phyloP scores from a whole-genome alignment of 2,113 vertebrate genomes.

The Podarcis cretensis region DNA sequence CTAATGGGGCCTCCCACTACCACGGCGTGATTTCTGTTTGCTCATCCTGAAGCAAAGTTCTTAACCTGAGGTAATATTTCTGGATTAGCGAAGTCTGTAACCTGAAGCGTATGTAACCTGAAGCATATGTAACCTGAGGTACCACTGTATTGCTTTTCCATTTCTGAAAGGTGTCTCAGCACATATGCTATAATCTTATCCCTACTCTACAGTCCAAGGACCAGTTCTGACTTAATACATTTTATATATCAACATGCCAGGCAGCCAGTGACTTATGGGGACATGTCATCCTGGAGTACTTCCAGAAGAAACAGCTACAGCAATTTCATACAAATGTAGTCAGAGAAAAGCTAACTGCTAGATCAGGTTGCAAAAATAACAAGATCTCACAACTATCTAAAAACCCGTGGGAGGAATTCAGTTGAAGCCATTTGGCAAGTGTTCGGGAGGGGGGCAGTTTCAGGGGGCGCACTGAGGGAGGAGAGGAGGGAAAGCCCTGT shows the following conservation, averaged over 20 bases:
- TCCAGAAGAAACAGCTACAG: neutral
- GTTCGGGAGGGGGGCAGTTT: too few relatives aligned
- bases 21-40: too few relatives aligned
- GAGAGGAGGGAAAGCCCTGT: too few relatives aligned
- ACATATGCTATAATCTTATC: neutral
- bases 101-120: too few relatives aligned
- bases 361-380: neutral
- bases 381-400: neutral
- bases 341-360: neutral
- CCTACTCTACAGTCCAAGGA: neutral
- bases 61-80: too few relatives aligned
- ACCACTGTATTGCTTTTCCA: neutral
- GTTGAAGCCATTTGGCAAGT: too few relatives aligned
- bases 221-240: neutral
- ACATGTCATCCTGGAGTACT: neutral
- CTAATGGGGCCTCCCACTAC: too few relatives aligned
- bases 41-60: too few relatives aligned
- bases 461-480: too few relatives aligned
- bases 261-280: neutral
- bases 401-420: neutral
- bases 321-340: neutral
- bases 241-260: neutral
- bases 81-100: too few relatives aligned
- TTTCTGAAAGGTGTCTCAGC: neutral
- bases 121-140: too few relatives aligned